phyloP scores from a whole-genome alignment of 2,888 invertebrate species.

The Habroteleia sp. region DNA sequence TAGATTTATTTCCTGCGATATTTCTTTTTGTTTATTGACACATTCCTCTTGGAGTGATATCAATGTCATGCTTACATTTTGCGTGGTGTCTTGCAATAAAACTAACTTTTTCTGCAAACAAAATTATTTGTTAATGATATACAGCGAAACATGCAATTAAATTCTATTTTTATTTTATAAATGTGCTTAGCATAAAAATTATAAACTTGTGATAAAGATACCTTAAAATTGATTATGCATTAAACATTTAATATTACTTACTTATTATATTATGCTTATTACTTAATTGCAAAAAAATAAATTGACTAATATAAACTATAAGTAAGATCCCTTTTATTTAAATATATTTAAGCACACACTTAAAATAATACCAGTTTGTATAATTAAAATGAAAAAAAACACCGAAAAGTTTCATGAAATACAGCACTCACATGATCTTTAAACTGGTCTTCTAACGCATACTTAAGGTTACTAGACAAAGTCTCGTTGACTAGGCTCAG shows the following conservation, averaged over 20 bases:
- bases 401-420: conserved; percentile 12
- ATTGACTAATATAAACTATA: too few species aligned
- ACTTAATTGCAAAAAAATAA: too few species aligned
- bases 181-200: conserved; percentile 2
- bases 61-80: conserved; percentile 79
- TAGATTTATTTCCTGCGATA: conserved; percentile 71
- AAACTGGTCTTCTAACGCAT: conserved; percentile 79
- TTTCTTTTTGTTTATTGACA: conserved; percentile 66
- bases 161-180: conserved; percentile 6
- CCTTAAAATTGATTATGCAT: too few species aligned
- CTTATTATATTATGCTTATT: too few species aligned
- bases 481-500: conserved; percentile 80
- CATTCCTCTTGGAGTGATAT: conserved; percentile 79
- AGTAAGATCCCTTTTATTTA: background rate
- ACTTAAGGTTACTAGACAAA: conserved; percentile 78
- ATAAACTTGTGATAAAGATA: background rate
- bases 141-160: conserved; percentile 10
- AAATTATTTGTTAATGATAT: conserved; percentile 19
- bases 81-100: conserved; percentile 77
- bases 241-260: too few species aligned
- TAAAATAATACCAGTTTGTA: too few species aligned
- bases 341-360: too few species aligned
- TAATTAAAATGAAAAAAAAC: too few species aligned
- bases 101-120: conserved; percentile 77
- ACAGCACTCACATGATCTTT: conserved; percentile 79